phyloP scores from a whole-genome alignment of 2,797 vertebrate species.

The Melanotaenia boesemani region DNA sequence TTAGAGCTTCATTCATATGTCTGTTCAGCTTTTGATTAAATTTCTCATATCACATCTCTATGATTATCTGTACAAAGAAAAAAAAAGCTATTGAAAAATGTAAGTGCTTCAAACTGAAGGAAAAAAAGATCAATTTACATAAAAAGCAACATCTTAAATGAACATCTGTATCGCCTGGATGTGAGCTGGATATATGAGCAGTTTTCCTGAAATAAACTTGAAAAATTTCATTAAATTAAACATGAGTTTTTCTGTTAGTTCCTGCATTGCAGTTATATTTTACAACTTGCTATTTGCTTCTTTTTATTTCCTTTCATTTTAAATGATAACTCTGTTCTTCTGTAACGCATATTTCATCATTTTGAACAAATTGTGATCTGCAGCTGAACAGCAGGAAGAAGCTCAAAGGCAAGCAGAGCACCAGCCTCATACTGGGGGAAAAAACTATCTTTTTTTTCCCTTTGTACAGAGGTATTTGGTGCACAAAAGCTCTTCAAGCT shows the following conservation, averaged over 20 bases:
- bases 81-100: not conserved
- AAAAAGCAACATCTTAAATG: not conserved
- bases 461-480: not conserved
- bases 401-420: constrained; percentile 29
- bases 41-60: constrained; percentile 24
- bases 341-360: constrained; percentile 34
- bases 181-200: not conserved
- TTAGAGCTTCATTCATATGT: constrained; percentile 41
- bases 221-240: constrained; percentile 4
- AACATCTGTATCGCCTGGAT: constrained; percentile 4
- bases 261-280: not conserved
- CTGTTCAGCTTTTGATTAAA: constrained; percentile 47
- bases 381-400: constrained; percentile 34
- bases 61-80: not conserved
- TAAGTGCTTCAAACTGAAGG: not conserved
- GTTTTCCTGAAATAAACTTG: constrained; percentile 2
- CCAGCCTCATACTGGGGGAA: not conserved
- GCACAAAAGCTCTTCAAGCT: constrained; percentile 36
- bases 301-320: constrained; percentile 20
- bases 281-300: constrained; percentile 1
- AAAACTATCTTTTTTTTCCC: not conserved
- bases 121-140: not conserved
- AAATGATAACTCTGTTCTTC: constrained; percentile 26
- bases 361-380: constrained; percentile 33
- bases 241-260: not conserved